phyloP scores from a whole-genome alignment of 2,888 invertebrate genomes.

The Rhagophthalmus giganteus region DNA sequence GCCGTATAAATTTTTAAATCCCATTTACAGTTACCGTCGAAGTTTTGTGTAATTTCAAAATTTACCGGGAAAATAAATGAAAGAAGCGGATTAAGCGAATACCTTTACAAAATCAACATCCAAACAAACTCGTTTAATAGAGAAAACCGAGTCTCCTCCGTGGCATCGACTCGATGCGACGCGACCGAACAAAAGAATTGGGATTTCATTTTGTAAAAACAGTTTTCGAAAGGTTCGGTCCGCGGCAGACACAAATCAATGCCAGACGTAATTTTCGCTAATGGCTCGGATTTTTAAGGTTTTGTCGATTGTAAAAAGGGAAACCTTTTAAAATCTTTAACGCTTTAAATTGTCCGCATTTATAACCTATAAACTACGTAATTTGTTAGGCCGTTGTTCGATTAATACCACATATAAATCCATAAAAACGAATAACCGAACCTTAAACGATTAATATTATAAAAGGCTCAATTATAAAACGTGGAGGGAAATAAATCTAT shows the following conservation, averaged over 20 bases:
- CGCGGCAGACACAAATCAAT: conserved; percentile 13
- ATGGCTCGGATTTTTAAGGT: conserved; percentile 14
- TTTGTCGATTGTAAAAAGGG: conserved; percentile 13
- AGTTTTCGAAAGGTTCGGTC: conserved; percentile 9
- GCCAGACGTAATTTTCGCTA: conserved; percentile 13
- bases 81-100: conserved; percentile 4
- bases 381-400: neutral
- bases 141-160: no score
- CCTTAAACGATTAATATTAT: no score
- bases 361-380: neutral
- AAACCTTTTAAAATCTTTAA: conserved; percentile 9
- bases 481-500: no score
- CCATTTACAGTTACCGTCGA: conserved; percentile 1
- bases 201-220: conserved; percentile 14
- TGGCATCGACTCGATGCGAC: no score
- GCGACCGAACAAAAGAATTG: conserved; percentile 9
- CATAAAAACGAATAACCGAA: no score
- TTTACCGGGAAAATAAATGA: neutral
- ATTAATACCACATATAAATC: no score
- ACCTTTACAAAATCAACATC: conserved; percentile 3
- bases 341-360: neutral
- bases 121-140: no score
- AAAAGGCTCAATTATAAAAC: no score
- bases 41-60: neutral
- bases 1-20: conserved; percentile 13